Base-by-base conservation (phyloP, 2,888 invertebrate species). In the Caenorhabditis panamensis region DNA sequence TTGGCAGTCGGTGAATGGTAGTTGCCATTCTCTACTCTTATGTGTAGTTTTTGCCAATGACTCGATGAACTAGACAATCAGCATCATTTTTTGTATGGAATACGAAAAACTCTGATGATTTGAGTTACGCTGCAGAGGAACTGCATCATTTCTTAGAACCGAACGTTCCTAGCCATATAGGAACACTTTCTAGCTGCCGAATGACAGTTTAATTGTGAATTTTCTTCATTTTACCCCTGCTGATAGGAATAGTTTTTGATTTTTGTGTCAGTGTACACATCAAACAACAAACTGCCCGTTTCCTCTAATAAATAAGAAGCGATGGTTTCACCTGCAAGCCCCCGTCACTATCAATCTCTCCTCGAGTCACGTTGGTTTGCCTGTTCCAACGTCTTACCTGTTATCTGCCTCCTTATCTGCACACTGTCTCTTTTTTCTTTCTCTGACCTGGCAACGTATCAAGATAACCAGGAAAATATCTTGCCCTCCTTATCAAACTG, bases 401-500 rank as follows among this genome's bases (percentile, higher is more conserved):
- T 28, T 37, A 13, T 41, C 56, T 49, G 24, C 47, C 16, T 36
- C 24, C 6, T n/a, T 4, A 5, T 28, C 31, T 26, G 44, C 44
- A 44, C 54, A 47, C 41, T 69, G n/a, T 37, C 11, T 31, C 53
- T 13, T 5, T 13, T 9, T 18, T 9, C 5, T 18, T 47, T 47
- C 47, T 20, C 49, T 22, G 61, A 59, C 36, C 44, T 56, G 58
- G 49, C 63, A 54, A 36, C 24, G 26, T 63, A 66, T 66, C 64
- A 51, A 58, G 66, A 75, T 75, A 75, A 66, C 53, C 20, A 37
- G 62, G 11, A 62, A 53, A 72, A 63, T 59, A 37, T 51, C 37
- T 37, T 73, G 73, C 61, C 73, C 66, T 66, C 66, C 64, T 75
- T 66, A 75, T 75, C 75, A 66, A 59, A 59, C 16, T 75, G 75